Evolutionary conservation across 2,888 invertebrate genomes (phyloP).

Genomic region (Lasioglossum pauxillum): DNA sequence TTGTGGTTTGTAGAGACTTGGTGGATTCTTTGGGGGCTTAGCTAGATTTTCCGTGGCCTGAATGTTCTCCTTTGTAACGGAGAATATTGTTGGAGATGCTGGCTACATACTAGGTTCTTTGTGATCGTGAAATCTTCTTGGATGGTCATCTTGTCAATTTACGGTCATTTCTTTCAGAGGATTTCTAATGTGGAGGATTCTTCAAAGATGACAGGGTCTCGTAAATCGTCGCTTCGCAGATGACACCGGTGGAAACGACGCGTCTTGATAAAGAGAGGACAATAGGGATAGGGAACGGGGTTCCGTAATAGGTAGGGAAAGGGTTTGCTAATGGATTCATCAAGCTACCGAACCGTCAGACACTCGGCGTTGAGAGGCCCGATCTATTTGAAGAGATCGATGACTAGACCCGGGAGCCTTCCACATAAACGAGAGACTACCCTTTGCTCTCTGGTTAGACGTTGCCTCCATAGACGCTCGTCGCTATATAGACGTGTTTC

Average conservation of each 20-base stretch:
- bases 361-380: conserved; percentile 14
- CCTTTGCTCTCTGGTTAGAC: not conserved
- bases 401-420: conserved; percentile 8
- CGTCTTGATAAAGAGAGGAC: not conserved
- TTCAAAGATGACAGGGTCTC: not conserved
- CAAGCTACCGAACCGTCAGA: conserved; percentile 2
- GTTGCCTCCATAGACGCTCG: not conserved
- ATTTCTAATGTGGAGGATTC: not conserved
- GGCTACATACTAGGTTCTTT: too few species aligned
- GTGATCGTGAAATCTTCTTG: too few species aligned
- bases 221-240: not conserved
- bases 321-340: conserved; percentile 32
- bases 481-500: not conserved
- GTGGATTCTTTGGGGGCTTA: not conserved
- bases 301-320: conserved; percentile 19
- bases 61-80: not conserved
- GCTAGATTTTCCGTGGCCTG: not conserved
- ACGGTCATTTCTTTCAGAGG: too few species aligned
- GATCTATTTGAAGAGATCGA: conserved; percentile 31
- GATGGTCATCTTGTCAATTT: too few species aligned
- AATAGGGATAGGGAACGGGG: conserved; percentile 12
- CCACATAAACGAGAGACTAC: conserved; percentile 2
- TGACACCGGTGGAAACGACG: not conserved
- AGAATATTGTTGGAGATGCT: not conserved
- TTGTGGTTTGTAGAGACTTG: not conserved